These are phyloP conservation scores for Ascaphus truei DNA, from an alignment of 2,113 vertebrate genomes.

Conservation along the genomic window DNA sequence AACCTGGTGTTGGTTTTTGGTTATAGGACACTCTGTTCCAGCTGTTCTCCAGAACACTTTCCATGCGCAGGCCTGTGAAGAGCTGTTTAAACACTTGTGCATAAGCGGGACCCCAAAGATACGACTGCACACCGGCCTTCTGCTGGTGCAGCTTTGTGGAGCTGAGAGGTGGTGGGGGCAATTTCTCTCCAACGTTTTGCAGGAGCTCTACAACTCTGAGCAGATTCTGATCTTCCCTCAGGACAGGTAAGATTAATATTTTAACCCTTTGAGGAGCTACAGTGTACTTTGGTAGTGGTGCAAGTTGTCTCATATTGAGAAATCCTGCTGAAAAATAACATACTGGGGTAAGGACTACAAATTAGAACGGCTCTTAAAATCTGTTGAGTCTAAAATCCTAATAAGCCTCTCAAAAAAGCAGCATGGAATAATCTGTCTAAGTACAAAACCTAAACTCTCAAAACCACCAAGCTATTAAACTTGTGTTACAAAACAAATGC, in stretches of 20 bases:
- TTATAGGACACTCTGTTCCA: conserved; percentile 85
- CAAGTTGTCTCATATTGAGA: neutral
- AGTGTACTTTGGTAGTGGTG: no score
- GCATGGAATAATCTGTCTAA: no score
- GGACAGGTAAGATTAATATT: conserved; percentile 84
- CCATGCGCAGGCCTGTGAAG: conserved; percentile 93
- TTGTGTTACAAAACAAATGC: no score
- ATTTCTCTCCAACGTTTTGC: conserved; percentile 95
- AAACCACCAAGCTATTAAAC: no score
- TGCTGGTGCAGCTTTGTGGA: conserved; percentile 93
- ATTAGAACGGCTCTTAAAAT: no score
- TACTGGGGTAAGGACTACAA: neutral
- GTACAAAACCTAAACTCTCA: no score
- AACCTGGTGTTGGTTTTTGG: conserved; percentile 39
- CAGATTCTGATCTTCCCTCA: conserved; percentile 97
- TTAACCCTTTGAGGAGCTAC: neutral
- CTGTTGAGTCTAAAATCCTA: no score
- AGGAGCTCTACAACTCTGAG: conserved; percentile 97
- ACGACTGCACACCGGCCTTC: conserved; percentile 87
- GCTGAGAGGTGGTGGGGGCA: conserved; percentile 98
- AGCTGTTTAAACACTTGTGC: conserved; percentile 96
- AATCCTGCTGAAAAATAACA: neutral
- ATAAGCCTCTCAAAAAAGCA: no score
- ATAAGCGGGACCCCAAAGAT: conserved; percentile 98
- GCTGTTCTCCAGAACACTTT: conserved; percentile 92